Base-by-base conservation (phyloP, 2,113 vertebrate species). In the Siphamia tubifer region DNA sequence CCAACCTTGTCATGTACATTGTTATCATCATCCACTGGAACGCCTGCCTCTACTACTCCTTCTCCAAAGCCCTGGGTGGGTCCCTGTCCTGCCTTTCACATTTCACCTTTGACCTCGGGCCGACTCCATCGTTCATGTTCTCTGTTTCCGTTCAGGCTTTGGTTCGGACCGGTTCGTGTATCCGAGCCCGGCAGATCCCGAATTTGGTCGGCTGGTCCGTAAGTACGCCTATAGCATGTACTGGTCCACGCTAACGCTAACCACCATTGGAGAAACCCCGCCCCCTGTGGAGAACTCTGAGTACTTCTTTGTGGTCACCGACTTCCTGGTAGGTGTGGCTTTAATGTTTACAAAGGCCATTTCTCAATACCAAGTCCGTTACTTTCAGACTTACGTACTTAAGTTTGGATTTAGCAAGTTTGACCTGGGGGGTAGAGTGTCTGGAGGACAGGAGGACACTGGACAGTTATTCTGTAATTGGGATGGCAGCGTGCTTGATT, bases 11-110 rank as follows among this genome's bases (percentile, higher is more conserved):
- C 69, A 97, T 99, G 96, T 99, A 98, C 87, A 99, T 98, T 1
- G 91, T 99, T 72, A 97, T 99, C 84, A 99, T 99, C 84, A 99
- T 99, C 83, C 98, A 99, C 90, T 99, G 98, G 98, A 99, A 99
- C 0, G 98, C 98, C 13, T 99, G 98, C 43, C 94, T 98, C 10
- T 99, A 96, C 81, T 99, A 94, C 70, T 96, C 96, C 0, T 95
- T 99, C 90, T 99, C 97, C 0, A 99, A 99, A 84, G 94, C 94
- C 28, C 93, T 99, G 2, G 98, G 96, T 88, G 19, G 68, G 16
- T 17, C 16, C 5, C 13, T 2, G 3, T 3, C n/a, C 36, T 40
- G 15, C 20, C 16, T 2, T 12, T 42, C 10, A n/a, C n/a, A n/a
- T n/a, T n/a, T n/a, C n/a, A n/a, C 0, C 1, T 2, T 8, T n/a